Conservation (phyloP, 2,888 invertebrate genomes). For the Reticulitermes lucifugus region DNA sequence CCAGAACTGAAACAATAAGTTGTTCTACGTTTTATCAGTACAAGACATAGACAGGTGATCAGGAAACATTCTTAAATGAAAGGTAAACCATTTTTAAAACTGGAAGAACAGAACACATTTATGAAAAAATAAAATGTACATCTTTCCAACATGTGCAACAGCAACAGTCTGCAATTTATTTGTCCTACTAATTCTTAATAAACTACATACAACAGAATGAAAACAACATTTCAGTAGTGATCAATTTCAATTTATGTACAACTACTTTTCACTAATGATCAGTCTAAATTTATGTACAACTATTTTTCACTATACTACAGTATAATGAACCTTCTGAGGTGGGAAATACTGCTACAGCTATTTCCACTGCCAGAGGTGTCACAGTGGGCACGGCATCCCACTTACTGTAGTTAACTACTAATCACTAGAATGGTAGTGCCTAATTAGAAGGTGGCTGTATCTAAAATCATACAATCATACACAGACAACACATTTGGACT, state of each 20-base stretch:
- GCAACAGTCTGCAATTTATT: constrained; percentile 21
- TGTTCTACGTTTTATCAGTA: too few relatives aligned
- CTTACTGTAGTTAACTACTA: neutral
- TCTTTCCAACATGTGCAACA: neutral
- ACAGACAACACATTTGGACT: too few relatives aligned
- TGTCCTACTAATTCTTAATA: neutral
- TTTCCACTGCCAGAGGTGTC: neutral
- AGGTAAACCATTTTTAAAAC: too few relatives aligned
- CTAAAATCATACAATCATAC: too few relatives aligned
- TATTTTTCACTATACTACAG: neutral
- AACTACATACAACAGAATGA: constrained; percentile 4
- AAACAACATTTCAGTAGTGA: neutral
- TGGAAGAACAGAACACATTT: neutral
- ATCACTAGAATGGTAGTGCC: neutral
- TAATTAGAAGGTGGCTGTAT: neutral
- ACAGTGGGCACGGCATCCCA: neutral
- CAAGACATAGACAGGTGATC: too few relatives aligned
- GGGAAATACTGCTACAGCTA: neutral
- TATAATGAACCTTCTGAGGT: neutral
- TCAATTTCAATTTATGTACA: constrained; percentile 7
- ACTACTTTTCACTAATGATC: neutral
- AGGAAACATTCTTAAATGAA: too few relatives aligned
- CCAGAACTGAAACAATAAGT: too few relatives aligned
- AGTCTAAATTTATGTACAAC: constrained; percentile 12
- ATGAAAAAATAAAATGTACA: neutral